These are phyloP conservation scores for Tortricodes alternella DNA, from an alignment of 2,888 invertebrate genomes.

Conservation along the genomic window DNA sequence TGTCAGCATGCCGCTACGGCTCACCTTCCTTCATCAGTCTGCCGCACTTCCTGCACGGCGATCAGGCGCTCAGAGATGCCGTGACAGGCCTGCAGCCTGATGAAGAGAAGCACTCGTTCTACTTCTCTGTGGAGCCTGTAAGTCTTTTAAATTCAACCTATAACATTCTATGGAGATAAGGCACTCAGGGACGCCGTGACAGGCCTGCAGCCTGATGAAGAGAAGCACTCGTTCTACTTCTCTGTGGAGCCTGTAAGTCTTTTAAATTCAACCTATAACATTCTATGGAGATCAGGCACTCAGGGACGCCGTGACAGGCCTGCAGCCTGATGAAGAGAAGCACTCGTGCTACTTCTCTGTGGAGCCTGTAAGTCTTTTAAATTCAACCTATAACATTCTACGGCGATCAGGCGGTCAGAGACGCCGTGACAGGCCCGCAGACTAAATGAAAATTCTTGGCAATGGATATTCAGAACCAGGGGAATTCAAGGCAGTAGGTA, in stretches of 20 bases:
- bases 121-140: constrained; percentile 89
- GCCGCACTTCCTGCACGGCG: constrained; percentile 92
- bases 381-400: constrained; percentile 43
- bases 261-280: background rate
- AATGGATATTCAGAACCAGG: too few species aligned
- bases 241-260: constrained; percentile 69
- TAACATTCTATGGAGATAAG: constrained; percentile 89
- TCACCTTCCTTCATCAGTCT: constrained; percentile 92
- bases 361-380: constrained; percentile 45
- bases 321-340: constrained; percentile 85
- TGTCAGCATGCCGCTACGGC: constrained; percentile 90
- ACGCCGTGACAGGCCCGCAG: constrained; percentile 85
- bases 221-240: constrained; percentile 89
- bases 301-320: constrained; percentile 84
- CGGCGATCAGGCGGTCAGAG: constrained; percentile 86
- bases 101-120: constrained; percentile 87
- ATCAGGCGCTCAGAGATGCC: constrained; percentile 84
- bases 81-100: constrained; percentile 88
- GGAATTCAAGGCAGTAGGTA: too few species aligned
- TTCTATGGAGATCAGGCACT: constrained; percentile 89
- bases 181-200: constrained; percentile 84
- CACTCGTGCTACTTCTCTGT: constrained; percentile 90
- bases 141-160: too few species aligned
- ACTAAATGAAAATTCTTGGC: too few species aligned
- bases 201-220: constrained; percentile 87